Percentiles rank a stretch among this genome's conserved stretches.
These are phyloP conservation scores for Schrankia costaestrigalis DNA, from an alignment of 2,888 invertebrate genomes.

Conservation along the genomic window DNA sequence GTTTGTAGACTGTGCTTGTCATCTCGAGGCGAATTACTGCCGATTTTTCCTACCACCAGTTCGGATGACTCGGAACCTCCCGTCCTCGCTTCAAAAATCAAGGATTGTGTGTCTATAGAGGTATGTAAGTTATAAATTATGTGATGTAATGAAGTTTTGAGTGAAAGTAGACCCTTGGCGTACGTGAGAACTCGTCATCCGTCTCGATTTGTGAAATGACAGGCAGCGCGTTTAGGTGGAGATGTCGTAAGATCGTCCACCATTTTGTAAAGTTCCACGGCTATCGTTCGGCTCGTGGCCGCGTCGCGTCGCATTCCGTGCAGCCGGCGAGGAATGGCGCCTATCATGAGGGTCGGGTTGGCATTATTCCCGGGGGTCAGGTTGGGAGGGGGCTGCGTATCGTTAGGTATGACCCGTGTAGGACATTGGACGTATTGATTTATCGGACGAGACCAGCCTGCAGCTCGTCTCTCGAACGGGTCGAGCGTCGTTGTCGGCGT, in stretches of 20 bases:
- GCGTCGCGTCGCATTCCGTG: constrained; percentile 76
- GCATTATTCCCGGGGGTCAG: constrained; percentile 73
- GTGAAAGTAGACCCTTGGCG: constrained; percentile 78
- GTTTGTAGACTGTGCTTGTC: constrained; percentile 84
- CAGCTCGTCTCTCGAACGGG: constrained; percentile 70
- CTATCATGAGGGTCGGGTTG: constrained; percentile 71
- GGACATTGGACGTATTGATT: constrained; percentile 74
- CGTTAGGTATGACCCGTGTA: constrained; percentile 60
- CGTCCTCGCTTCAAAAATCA: constrained; percentile 83
- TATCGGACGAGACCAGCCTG: constrained; percentile 77
- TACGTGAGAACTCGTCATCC: constrained; percentile 78
- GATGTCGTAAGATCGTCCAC: constrained; percentile 82
- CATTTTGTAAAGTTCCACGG: constrained; percentile 80
- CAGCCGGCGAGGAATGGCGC: constrained; percentile 72
- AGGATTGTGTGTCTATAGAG: constrained; percentile 83
- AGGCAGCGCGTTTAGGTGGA: constrained; percentile 76
- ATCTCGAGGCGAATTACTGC: constrained; percentile 80
- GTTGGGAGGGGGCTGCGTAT: constrained; percentile 68
- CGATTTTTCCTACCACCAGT: constrained; percentile 81
- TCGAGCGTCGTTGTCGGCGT: constrained; percentile 75
- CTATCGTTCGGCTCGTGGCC: constrained; percentile 75
- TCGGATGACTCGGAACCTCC: constrained; percentile 75
- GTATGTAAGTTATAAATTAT: constrained; percentile 75
- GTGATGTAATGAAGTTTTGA: constrained; percentile 59
- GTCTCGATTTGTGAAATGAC: constrained; percentile 75